Conservation (phyloP, 2,113 vertebrate species). For the Panthera leo region DNA sequence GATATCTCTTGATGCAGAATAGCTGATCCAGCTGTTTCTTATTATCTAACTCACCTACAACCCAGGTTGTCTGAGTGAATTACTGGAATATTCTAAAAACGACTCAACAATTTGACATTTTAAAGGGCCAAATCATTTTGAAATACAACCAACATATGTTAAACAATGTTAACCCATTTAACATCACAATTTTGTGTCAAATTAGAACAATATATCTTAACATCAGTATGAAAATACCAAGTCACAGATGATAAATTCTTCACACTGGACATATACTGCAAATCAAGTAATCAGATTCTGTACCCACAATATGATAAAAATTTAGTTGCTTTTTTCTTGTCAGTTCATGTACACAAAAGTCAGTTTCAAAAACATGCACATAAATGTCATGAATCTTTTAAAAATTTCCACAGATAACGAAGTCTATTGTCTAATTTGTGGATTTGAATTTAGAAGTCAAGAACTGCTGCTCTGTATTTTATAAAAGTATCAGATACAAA, state of each 20-base stretch:
- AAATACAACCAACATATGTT: conserved; percentile 68
- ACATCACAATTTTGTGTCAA: conserved; percentile 36
- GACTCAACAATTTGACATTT: conserved; percentile 57
- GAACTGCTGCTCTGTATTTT: background rate
- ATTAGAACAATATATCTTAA: conserved; percentile 31
- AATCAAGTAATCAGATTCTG: background rate
- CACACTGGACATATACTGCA: background rate
- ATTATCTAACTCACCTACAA: conserved; percentile 46
- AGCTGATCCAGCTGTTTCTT: conserved; percentile 38
- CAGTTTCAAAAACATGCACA: background rate
- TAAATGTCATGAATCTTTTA: background rate
- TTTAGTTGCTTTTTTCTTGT: background rate
- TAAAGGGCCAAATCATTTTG: conserved; percentile 53
- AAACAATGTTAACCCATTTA: conserved; percentile 55
- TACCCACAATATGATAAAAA: background rate
- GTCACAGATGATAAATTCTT: conserved; percentile 34
- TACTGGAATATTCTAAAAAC: conserved; percentile 41
- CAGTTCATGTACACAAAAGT: background rate
- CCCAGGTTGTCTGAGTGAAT: conserved; percentile 49
- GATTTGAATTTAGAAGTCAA: background rate
- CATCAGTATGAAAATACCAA: conserved; percentile 5
- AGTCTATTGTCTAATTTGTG: background rate
- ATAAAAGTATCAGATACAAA: background rate
- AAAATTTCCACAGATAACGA: background rate
- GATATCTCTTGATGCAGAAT: background rate